Base-by-base conservation (phyloP, 2,113 vertebrate species). In the Poicephalus gulielmi region DNA sequence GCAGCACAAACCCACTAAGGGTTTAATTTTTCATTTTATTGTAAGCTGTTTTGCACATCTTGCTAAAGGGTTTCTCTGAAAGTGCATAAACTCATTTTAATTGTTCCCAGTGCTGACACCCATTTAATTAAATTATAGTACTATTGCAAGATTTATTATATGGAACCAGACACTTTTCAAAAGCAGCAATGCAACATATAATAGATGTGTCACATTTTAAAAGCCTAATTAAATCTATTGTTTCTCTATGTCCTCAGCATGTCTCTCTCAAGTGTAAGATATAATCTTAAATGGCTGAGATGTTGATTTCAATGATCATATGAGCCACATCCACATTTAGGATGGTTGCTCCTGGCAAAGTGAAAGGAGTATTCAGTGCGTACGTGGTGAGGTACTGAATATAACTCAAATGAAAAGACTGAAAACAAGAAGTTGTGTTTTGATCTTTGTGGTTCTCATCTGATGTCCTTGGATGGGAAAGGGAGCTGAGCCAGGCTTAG, bases 181-280 rank as follows among this genome's bases (percentile, higher is more conserved):
- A 93, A 84, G 80, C 83, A 71, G 90, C 86, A 94, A 96, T 31
- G 2, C 73, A 94, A 96, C 95, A 92, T 90, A 49, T 90, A 95
- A 95, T 94, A 92, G 95, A 95, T 60, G 70, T 94, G 86, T 93
- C 94, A 95, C 83, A 89, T 78, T 91, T 88, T 93, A 93, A 94
- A 96, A 94, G 90, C 92, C 96, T 96, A 97, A 96, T 96, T 97
- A 96, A 93, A 88, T 91, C 73, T 83, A 90, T 94, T 96, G 95
- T 96, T 95, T 96, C 86, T 94, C 76, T 55, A 28, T 49, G 52
- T 93, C 90, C 80, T 92, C 96, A 75, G 79, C 79, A 90, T 60
- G 88, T 92, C 85, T 93, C 76, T 95, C 92, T 97, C 86, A 93
- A 93, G 80, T 78, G 83, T 52, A 82, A 90, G 85, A 92, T 92